Evolutionary conservation across 2,888 invertebrate species (phyloP), one percentile per base, ranked within the genome.

Genomic region (Unio pictorum): DNA sequence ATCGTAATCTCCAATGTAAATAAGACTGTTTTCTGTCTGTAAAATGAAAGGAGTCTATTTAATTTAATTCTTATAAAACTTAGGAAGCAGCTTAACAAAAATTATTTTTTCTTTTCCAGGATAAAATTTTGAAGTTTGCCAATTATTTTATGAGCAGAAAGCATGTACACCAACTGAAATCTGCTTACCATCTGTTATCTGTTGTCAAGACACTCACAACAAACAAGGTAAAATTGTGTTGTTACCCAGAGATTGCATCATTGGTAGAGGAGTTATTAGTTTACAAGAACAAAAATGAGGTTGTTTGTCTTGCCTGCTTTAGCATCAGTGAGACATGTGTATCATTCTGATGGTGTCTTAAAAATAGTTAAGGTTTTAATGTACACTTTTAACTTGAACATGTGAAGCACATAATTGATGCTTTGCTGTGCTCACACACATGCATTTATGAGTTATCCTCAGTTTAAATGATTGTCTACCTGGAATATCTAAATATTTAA

Each of bases 141-240:
- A 95, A 95, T 87, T 99, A 98, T 91, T 93, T 98, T 85, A 91
- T 97, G 74, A 95, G 95, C 62, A 93, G 98, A 61, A 94, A 95
- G 80, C 95, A 96, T 62, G 97, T 98, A 3, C 96, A 95, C 89
- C 93, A 95, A 5, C 92, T 95, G 0, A 95, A 95, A 87, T 96
- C 97, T 55, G 95, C 95, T 7, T 93, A 94, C 74, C 92, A 94
- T 68, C 92, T 99, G 45, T 91, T 98, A 0, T 95, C 95, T 76
- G 95, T 95, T 0, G 91, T 97, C 30, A 91, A 92, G 60, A 93
- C 94, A 0, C 91, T 95, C 20, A 93, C 94, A 3, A 92, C 92
- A 17, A 94, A 94, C 76, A 93, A 94, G 91, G 94, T 94, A 85
- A 89, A 86, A 71, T 23, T 26, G 34, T 26, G 34, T 26, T 23